Conservation (phyloP, 1,140 invertebrate genomes). For the Megathymus violae region DNA sequence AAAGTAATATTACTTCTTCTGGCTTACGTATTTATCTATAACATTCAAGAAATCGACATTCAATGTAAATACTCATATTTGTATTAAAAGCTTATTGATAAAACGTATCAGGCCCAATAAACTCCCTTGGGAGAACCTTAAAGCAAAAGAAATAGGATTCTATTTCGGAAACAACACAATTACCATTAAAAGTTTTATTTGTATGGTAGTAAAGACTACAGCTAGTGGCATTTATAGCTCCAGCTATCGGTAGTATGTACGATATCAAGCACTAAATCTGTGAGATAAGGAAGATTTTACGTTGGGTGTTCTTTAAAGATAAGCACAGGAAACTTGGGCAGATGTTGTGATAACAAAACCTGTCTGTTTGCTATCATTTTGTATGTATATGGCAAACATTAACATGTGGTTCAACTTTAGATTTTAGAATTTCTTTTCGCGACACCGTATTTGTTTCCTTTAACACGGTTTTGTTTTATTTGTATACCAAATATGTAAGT, state of each 20-base stretch:
- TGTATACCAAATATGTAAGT: slow-evolving; percentile 24
- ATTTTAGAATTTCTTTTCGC: slow-evolving; percentile 34
- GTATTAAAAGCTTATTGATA: slow-evolving; percentile 31
- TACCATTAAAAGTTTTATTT: slow-evolving; percentile 33
- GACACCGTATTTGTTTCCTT: slow-evolving; percentile 14
- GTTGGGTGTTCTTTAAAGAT: slow-evolving; percentile 22
- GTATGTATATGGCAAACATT: slow-evolving; percentile 40
- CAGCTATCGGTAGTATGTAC: not conserved
- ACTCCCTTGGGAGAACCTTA: slow-evolving; percentile 13
- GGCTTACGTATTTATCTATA: slow-evolving; percentile 9
- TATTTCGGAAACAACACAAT: slow-evolving; percentile 16
- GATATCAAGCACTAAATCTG: slow-evolving; percentile 31
- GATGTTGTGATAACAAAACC: slow-evolving; percentile 38
- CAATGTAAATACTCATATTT: slow-evolving; percentile 30
- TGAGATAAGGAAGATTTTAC: slow-evolving; percentile 24
- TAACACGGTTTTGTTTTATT: slow-evolving; percentile 15
- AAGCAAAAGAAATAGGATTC: slow-evolving; percentile 8
- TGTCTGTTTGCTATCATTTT: slow-evolving; percentile 37
- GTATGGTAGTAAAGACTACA: slow-evolving; percentile 33
- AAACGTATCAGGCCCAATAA: slow-evolving; percentile 21
- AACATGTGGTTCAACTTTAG: slow-evolving; percentile 33
- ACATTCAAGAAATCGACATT: slow-evolving; percentile 17
- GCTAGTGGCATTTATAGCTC: slow-evolving; percentile 24
- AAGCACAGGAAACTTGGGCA: slow-evolving; percentile 41
- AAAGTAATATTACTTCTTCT: slow-evolving; percentile 4